Percentiles rank a stretch among this genome's conserved stretches.
These are phyloP conservation scores for Ormyrus rosae DNA, from an alignment of 2,888 invertebrate genomes.

Conservation along the genomic window DNA sequence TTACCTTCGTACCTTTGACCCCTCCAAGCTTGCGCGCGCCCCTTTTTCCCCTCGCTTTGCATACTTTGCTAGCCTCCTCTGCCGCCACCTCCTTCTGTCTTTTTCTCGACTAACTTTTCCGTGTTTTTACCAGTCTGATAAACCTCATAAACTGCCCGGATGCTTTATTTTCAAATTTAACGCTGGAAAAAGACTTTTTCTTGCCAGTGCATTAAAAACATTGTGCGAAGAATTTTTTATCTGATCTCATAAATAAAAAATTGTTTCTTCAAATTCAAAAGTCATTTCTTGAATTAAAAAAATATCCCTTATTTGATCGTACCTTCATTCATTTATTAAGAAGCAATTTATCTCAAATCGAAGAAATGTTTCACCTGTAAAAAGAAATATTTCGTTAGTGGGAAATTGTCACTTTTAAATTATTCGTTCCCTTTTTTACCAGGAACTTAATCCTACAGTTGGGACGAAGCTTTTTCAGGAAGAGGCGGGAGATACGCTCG, in stretches of 20 bases:
- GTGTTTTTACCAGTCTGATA: conserved; percentile 49
- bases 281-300: too few relatives aligned
- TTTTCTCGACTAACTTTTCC: conserved; percentile 46
- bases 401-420: too few relatives aligned
- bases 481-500: too few relatives aligned
- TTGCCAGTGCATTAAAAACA: not conserved
- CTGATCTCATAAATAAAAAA: not conserved
- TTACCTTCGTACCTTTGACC: conserved; percentile 57
- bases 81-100: conserved; percentile 53
- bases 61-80: conserved; percentile 31
- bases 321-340: too few relatives aligned
- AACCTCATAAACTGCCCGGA: conserved; percentile 43
- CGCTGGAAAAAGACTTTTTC: conserved; percentile 21
- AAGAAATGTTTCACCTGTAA: too few relatives aligned
- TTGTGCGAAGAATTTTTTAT: not conserved
- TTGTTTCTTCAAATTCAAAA: too few relatives aligned
- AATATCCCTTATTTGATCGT: too few relatives aligned
- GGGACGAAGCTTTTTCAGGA: too few relatives aligned
- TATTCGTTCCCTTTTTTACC: too few relatives aligned
- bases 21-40: conserved; percentile 7
- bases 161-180: conserved; percentile 46
- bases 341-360: too few relatives aligned
- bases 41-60: conserved; percentile 52
- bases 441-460: too few relatives aligned
- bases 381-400: too few relatives aligned